phyloP scores from a whole-genome alignment of 2,113 vertebrate species.

The Pelecanus crispus region DNA sequence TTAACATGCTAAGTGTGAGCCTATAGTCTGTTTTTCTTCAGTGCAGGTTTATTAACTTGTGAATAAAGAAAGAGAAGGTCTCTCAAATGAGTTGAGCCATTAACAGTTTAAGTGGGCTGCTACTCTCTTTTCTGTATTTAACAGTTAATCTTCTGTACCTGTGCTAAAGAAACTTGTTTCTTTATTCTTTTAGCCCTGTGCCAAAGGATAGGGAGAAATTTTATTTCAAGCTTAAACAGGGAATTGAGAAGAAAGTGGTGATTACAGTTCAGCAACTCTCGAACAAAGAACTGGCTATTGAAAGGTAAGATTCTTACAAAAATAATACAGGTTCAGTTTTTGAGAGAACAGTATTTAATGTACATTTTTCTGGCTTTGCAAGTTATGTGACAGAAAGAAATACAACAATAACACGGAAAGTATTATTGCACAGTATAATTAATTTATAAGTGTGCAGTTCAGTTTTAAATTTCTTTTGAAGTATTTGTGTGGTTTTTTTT shows the following conservation, averaged over 20 bases:
- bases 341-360: background rate
- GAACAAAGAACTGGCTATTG: conserved; percentile 93
- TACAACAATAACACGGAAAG: background rate
- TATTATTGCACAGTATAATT: background rate
- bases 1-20: background rate
- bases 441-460: background rate
- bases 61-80: background rate
- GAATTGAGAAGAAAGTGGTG: conserved; percentile 91
- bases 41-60: background rate
- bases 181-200: conserved; percentile 80
- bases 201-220: conserved; percentile 97
- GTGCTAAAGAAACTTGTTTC: background rate
- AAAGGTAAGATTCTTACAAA: conserved; percentile 78
- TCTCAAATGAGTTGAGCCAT: background rate
- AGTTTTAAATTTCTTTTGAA: background rate
- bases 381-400: background rate
- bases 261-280: conserved; percentile 92
- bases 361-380: background rate
- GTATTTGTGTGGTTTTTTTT: background rate
- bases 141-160: background rate
- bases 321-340: background rate
- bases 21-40: background rate
- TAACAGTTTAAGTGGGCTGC: background rate
- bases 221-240: conserved; percentile 95
- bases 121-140: background rate